Base-by-base conservation (phyloP, 1,140 invertebrate genomes). In the Drosophila sp. region DNA sequence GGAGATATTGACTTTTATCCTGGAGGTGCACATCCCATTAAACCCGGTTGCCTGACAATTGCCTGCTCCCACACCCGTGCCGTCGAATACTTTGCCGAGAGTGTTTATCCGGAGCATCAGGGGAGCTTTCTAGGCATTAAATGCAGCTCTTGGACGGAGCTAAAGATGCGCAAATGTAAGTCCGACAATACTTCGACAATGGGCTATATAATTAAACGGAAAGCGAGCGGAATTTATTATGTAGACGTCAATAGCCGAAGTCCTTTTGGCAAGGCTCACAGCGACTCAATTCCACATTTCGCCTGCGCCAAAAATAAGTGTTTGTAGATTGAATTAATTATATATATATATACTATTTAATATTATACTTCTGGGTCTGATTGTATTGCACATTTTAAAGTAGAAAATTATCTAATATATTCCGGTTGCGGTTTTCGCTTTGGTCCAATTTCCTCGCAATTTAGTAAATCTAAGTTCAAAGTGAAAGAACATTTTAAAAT, bases 1-100 rank as follows among this genome's bases (percentile, higher is more conserved):
- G 91, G 96, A 2, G 93, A 95, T 76, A 94, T 93, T 0, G 96
- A 97, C 91, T 97, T 97, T 91, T 97, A 94, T 91, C 96, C 96
- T 0, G 78, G 78, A 4, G 91, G 91, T 7, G 71, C 72, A n/a
- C 64, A 78, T 61, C 73, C 90, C n/a, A 72, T 92, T 62, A 93
- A 93, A 77, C 93, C 93, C 2, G 92, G 93, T 51, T 94, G 94
- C 58, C 34, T 92, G 14, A 63, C 90, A 75, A 91, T 95, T 61
- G 92, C 93, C 3, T 96, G 95, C 78, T 95, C 94, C 13, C 95
- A 96, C 40, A 66, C 92, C 25, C 92, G 95, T 41, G 92, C 95
- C 0, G 94, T 94, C 74, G 90, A 94, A 32, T 93, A 95, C 41
- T 95, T 94, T 53, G 94, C 93, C 0, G 93, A 94, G 83, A 94